Evolutionary conservation across 2,888 invertebrate species (phyloP), one percentile per base, ranked within the genome.

Genomic region (Andrena trimmerana): DNA sequence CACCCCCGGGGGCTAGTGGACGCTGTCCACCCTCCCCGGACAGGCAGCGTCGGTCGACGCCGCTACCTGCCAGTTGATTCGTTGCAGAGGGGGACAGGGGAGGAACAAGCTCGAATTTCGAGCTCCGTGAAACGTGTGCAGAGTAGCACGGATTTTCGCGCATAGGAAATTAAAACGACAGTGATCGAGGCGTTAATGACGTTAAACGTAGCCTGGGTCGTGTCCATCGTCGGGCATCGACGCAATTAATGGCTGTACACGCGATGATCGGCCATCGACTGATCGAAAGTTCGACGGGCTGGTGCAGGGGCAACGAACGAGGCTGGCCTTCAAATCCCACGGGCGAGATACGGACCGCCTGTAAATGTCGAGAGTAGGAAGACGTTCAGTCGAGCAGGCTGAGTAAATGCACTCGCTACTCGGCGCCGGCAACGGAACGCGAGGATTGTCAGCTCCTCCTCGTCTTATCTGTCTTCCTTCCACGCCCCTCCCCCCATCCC

Each of bases 351-450:
- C 29, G 31, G 27, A 16, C 50, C 54, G 16, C 3, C 36, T 31
- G 29, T 63, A 68, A 70, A 68, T 72, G 76, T 76, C 75, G 72
- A 42, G n/a, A 20, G n/a, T 20, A n/a, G 31, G 20, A 31, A 42
- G 33, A 75, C 50, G 68, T 77, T 80, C 57, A 69, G 77, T 68
- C 72, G 69, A 59, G 42, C 48, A 50, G 68, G 59, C 57, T 29
- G 74, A 80, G 81, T 65, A 81, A 89, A 88, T 78, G 86, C 77
- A 78, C 68, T 86, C 82, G 86, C 85, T 88, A 84, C 79, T 85
- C 83, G 75, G 84, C 78, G 84, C 81, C 81, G 79, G 86, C 71
- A 75, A 89, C 90, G 88, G 42, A 42, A 27, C 86, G 88, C 85
- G 90, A 87, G 77, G 74, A 84, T 84, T 79, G 88, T 88, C 90